Percentiles rank a stretch among this genome's conserved stretches.
phyloP scores from a whole-genome alignment of 2,113 vertebrate species.

The Ariopsis seemanni region DNA sequence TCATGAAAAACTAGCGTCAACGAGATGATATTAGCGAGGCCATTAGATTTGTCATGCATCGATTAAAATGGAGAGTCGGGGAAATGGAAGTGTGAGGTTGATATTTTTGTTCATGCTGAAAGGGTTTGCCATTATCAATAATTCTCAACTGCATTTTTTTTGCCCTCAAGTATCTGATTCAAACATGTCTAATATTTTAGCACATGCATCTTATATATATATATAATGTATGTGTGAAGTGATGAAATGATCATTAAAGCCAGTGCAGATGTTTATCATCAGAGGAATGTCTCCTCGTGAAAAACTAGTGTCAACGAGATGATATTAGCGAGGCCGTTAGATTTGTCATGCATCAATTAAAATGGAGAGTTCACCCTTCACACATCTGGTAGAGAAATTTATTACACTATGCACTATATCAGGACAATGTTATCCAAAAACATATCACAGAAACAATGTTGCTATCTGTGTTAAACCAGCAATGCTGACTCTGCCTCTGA shows the following conservation, averaged over 20 bases:
- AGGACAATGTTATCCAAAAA: conserved; percentile 9
- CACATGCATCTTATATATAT: neutral
- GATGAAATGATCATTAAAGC: conserved; percentile 44
- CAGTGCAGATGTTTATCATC: conserved; percentile 51
- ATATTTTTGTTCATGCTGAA: conserved; percentile 27
- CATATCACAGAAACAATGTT: neutral
- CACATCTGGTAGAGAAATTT: neutral
- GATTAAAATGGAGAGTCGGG: conserved; percentile 26
- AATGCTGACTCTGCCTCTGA: conserved; percentile 11
- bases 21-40: conserved; percentile 37
- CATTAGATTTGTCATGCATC: conserved; percentile 40
- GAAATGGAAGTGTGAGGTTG: conserved; percentile 5
- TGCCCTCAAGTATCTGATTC: neutral
- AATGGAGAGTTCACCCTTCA: conserved; percentile 12
- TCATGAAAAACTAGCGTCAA: conserved; percentile 34
- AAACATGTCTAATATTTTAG: conserved; percentile 22
- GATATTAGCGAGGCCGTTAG: conserved; percentile 37
- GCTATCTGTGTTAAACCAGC: conserved; percentile 24
- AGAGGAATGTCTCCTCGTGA: conserved; percentile 39
- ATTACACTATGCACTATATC: neutral
- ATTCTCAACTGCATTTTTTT: conserved; percentile 1
- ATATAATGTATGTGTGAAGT: neutral
- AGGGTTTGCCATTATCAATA: conserved; percentile 32
- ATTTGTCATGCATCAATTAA: conserved; percentile 44
- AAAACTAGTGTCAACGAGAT: conserved; percentile 29